Percentiles rank a stretch among this genome's conserved stretches.
These are phyloP conservation scores for Cerastis rubricosa DNA, from an alignment of 2,888 invertebrate species.

Conservation along the genomic window DNA sequence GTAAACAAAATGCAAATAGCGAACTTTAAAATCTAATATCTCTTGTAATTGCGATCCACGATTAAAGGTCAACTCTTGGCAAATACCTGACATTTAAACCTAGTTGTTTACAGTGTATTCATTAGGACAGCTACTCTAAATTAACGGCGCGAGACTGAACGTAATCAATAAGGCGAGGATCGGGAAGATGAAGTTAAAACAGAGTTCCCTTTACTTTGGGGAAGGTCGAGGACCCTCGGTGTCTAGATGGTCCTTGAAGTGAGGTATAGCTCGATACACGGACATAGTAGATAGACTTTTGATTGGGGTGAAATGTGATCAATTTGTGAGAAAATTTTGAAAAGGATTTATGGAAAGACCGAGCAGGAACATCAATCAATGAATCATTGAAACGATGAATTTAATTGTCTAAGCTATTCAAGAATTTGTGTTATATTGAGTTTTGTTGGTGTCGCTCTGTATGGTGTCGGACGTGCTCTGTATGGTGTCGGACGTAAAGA, in stretches of 20 bases:
- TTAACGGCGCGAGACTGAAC: slow-evolving; percentile 60
- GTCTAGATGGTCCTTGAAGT: slow-evolving; percentile 81
- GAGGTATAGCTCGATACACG: slow-evolving; percentile 77
- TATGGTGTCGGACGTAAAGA: too few relatives aligned
- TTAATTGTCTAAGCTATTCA: neutral
- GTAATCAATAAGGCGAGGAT: slow-evolving; percentile 81
- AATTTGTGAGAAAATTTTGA: neutral
- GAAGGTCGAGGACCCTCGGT: slow-evolving; percentile 87
- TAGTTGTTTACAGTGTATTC: slow-evolving; percentile 39
- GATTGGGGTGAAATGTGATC: neutral
- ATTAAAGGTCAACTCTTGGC: slow-evolving; percentile 58
- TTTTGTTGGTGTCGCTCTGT: too few relatives aligned
- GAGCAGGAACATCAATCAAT: neutral
- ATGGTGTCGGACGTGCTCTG: too few relatives aligned
- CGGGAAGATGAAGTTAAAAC: slow-evolving; percentile 87
- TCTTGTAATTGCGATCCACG: neutral
- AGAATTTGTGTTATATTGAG: neutral
- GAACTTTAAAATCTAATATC: slow-evolving; percentile 6
- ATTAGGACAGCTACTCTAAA: slow-evolving; percentile 50
- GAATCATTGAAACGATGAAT: neutral
- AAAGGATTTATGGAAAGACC: neutral
- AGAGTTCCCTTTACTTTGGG: slow-evolving; percentile 87
- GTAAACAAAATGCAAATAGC: slow-evolving; percentile 1
- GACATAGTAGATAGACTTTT: slow-evolving; percentile 71
- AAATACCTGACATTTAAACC: slow-evolving; percentile 63